A percentile compares a stretch with the other conserved stretches of the same genome.
Conservation (phyloP, 2,797 vertebrate genomes). For the Danio choprae region DNA sequence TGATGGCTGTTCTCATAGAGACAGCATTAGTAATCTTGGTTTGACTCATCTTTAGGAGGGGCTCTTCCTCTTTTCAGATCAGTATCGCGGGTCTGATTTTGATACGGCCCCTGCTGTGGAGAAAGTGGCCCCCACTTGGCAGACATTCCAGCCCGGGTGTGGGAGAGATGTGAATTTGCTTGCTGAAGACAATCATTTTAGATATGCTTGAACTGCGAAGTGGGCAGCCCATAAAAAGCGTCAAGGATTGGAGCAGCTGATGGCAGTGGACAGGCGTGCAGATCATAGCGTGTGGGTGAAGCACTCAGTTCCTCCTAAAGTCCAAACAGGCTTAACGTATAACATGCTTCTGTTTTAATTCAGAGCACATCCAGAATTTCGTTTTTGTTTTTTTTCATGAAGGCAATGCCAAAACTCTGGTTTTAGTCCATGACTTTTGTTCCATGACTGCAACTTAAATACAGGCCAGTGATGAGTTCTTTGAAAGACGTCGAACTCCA, state of each 20-base stretch:
- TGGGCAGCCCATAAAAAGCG: constrained; percentile 68
- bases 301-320: constrained; percentile 17
- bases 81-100: constrained; percentile 63
- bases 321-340: neutral
- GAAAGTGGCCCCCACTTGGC: constrained; percentile 49
- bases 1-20: constrained; percentile 10
- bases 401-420: constrained; percentile 7
- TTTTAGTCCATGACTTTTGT: constrained; percentile 20
- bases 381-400: constrained; percentile 39
- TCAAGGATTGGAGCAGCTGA: constrained; percentile 72
- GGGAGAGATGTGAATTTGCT: constrained; percentile 63
- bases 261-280: constrained; percentile 76
- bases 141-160: constrained; percentile 49
- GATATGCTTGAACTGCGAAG: constrained; percentile 62
- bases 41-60: constrained; percentile 52
- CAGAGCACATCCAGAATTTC: constrained; percentile 4
- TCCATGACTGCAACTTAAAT: neutral
- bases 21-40: constrained; percentile 19
- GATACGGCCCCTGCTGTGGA: constrained; percentile 55
- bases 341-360: constrained; percentile 35
- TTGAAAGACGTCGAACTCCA: neutral
- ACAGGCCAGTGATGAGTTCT: neutral
- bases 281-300: constrained; percentile 56
- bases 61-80: constrained; percentile 69
- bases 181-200: constrained; percentile 64